Base-by-base conservation (phyloP, 2,113 vertebrate species). In the Ceuthmochares aereus region DNA sequence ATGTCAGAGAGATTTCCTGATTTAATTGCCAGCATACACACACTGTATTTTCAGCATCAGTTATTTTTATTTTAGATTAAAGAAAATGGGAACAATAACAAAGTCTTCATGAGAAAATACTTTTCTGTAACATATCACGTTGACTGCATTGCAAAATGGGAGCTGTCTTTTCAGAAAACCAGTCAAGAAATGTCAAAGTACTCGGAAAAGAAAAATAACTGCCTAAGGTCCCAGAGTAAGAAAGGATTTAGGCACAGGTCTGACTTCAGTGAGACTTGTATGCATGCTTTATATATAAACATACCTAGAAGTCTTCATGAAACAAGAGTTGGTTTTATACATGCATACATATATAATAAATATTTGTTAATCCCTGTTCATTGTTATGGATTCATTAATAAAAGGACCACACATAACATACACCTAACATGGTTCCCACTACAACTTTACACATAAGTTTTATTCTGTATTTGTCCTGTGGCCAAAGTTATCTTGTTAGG, bases 41-140 rank as follows among this genome's bases (percentile, higher is more conserved):
- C 56, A 54, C 76, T 89, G 79, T 64, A 90, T 86, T 96, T 97
- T 96, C 83, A 93, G 84, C 89, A 81, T 93, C 60, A 94, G 76
- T 86, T 96, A 90, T 91, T 97, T 95, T 95, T 94, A 93, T 76
- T 95, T 91, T 79, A 97, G 68, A 91, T 95, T 76, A 92, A 87
- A 94, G 94, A 89, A 96, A 95, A 95, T 49, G 45, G 54, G 81
- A 90, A 60, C 55, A 95, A 90, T 75, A 93, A 91, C 82, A 90
- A 95, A 94, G 58, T 12, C 55, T 92, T 85, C 78, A 90, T 70
- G 56, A 95, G 79, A 93, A 91, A 94, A 84, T 89, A 93, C 55
- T 92, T 80, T 79, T 81, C 70, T 47, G 60, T 49, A 87, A 69
- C 36, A 58, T 67, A 87, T 56, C 73, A 52, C 47, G 75, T 30